Percentiles rank a stretch among this genome's conserved stretches.
Evolutionary conservation across 1,140 invertebrate species (phyloP).

Genomic region (Drosophila asahinai): DNA sequence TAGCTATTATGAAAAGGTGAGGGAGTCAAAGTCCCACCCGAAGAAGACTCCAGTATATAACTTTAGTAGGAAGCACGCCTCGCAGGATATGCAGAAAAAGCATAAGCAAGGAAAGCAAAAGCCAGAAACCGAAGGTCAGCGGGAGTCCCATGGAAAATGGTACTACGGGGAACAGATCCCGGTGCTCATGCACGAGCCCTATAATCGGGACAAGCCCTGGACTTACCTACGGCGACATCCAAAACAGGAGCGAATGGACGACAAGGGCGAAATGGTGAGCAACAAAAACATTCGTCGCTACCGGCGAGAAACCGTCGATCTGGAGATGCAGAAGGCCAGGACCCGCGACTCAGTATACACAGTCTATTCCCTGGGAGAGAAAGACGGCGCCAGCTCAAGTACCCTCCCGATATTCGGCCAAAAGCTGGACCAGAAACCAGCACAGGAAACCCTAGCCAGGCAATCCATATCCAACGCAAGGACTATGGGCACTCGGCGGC

Average conservation of each 20-base stretch:
- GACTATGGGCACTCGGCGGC: neutral
- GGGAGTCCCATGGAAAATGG: neutral
- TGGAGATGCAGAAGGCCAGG: neutral
- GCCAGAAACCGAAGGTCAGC: neutral
- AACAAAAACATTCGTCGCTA: conserved; percentile 18
- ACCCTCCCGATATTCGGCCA: neutral
- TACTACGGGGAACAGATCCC: conserved; percentile 39
- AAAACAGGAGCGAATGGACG: neutral
- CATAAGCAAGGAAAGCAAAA: neutral
- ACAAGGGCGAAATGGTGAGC: neutral
- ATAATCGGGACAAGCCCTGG: conserved; percentile 3
- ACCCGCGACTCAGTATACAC: neutral
- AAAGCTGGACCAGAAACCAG: too few relatives aligned
- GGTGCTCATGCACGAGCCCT: conserved; percentile 43
- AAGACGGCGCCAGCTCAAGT: neutral
- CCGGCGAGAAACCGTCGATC: neutral
- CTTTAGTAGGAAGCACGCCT: neutral
- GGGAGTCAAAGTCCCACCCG: neutral
- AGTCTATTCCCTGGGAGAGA: neutral
- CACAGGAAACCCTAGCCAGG: neutral
- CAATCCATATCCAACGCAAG: neutral
- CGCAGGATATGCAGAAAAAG: neutral
- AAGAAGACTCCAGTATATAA: neutral
- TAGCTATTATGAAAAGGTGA: neutral
- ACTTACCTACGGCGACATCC: conserved; percentile 62